Conservation (phyloP, 1,140 invertebrate genomes). For the Zaprionus taronus region DNA sequence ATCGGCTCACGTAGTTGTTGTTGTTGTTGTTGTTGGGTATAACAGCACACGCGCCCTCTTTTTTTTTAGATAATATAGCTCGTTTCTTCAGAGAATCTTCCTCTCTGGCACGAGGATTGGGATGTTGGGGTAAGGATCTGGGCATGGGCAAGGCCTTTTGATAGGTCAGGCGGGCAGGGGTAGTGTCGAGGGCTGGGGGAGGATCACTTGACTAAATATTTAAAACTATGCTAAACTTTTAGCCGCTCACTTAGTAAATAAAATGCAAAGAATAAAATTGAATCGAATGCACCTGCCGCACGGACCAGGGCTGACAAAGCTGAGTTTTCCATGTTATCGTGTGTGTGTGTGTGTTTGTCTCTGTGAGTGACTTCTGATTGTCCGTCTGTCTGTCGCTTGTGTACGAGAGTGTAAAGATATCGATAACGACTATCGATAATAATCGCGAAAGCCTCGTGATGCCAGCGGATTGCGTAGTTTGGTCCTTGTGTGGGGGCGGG, state of each 20-base stretch:
- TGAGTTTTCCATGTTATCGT: slow-evolving; percentile 17
- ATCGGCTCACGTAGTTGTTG: slow-evolving; percentile 18
- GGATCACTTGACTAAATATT: slow-evolving; percentile 66
- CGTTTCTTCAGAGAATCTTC: neutral
- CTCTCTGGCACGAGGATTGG: slow-evolving; percentile 8
- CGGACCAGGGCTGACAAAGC: slow-evolving; percentile 46
- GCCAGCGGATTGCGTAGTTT: slow-evolving; percentile 21
- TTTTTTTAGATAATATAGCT: neutral
- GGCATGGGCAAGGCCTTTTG: neutral
- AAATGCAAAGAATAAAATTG: slow-evolving; percentile 76
- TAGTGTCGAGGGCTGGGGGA: slow-evolving; percentile 11
- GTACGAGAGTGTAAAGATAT: slow-evolving; percentile 16
- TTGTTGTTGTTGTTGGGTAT: slow-evolving; percentile 13
- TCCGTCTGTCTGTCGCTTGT: slow-evolving; percentile 28
- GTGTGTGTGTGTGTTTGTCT: slow-evolving; percentile 21
- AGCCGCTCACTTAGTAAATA: slow-evolving; percentile 73
- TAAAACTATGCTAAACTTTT: slow-evolving; percentile 64
- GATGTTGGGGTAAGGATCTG: neutral
- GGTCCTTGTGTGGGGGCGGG: slow-evolving; percentile 22
- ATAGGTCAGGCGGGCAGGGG: neutral
- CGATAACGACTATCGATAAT: slow-evolving; percentile 10
- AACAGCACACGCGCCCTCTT: slow-evolving; percentile 6
- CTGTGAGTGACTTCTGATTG: slow-evolving; percentile 22
- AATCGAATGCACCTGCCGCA: slow-evolving; percentile 36
- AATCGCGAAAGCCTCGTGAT: slow-evolving; percentile 22